Percentiles rank a stretch among this genome's conserved stretches.
Evolutionary conservation across 2,888 invertebrate genomes (phyloP).

Genomic region (Nesidiocoris tenuis): DNA sequence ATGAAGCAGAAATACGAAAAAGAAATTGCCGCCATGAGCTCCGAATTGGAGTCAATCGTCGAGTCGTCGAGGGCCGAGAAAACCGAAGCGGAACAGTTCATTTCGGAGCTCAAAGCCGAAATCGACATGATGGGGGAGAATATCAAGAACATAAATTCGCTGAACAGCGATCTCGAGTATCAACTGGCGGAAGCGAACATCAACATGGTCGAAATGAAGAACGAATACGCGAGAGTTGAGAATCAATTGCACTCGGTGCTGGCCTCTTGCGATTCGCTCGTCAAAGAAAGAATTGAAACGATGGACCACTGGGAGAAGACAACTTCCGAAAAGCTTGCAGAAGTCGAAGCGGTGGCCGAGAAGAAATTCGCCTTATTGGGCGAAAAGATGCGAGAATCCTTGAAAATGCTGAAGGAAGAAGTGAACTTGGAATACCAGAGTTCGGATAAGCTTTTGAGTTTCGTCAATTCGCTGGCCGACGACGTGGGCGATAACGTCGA

Average conservation of each 20-base stretch:
- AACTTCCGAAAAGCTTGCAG: conserved; percentile 34
- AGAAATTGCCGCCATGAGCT: conserved; percentile 34
- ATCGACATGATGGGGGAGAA: conserved; percentile 45
- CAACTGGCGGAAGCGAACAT: conserved; percentile 41
- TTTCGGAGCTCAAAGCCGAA: conserved; percentile 44
- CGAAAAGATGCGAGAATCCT: conserved; percentile 36
- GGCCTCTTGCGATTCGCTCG: background rate
- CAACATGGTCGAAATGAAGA: conserved; percentile 37
- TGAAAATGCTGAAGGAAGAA: conserved; percentile 39
- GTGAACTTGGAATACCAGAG: conserved; percentile 40
- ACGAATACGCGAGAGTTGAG: conserved; percentile 30
- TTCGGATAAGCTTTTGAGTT: conserved; percentile 22
- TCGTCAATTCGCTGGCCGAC: conserved; percentile 38
- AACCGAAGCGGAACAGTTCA: conserved; percentile 37
- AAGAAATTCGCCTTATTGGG: conserved; percentile 35
- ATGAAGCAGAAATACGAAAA: conserved; percentile 38
- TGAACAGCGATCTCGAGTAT: conserved; percentile 45
- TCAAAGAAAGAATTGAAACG: conserved; percentile 8
- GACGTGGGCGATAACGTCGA: conserved; percentile 41
- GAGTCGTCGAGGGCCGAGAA: conserved; percentile 26
- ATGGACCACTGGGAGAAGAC: background rate
- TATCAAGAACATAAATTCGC: conserved; percentile 42
- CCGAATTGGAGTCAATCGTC: conserved; percentile 43
- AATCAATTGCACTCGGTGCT: conserved; percentile 33
- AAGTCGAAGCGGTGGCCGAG: conserved; percentile 41